Percentiles rank a stretch among this genome's conserved stretches.
Evolutionary conservation across 2,888 invertebrate species (phyloP).

Genomic region (Aplocera efformata): DNA sequence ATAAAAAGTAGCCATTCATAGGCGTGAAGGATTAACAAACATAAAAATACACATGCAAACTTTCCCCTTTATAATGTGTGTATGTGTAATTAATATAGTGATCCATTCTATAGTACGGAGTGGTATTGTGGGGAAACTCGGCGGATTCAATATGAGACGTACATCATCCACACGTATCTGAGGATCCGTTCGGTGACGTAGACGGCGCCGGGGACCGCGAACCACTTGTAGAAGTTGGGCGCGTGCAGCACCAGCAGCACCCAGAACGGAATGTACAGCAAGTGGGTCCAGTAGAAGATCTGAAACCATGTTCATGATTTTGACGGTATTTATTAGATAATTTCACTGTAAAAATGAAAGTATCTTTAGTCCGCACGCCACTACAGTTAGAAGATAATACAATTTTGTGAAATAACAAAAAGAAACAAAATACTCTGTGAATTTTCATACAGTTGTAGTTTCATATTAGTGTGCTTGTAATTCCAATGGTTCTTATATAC

Average conservation of each 20-base stretch:
- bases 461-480: no score
- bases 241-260: conserved; percentile 90
- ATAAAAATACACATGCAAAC: no score
- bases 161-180: conserved; percentile 74
- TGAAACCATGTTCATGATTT: conserved; percentile 51
- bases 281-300: conserved; percentile 97
- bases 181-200: conserved; percentile 89
- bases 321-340: background rate
- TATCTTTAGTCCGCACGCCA: no score
- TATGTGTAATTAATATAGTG: no score
- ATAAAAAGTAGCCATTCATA: no score
- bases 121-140: background rate
- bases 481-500: no score
- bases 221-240: conserved; percentile 98
- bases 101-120: background rate
- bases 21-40: no score
- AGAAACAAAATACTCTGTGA: no score
- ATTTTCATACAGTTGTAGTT: no score
- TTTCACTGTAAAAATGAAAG: background rate
- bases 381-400: no score
- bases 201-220: conserved; percentile 88
- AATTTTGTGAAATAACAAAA: no score
- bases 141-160: conserved; percentile 4
- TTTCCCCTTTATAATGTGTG: no score
- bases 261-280: conserved; percentile 94